These are phyloP conservation scores for Rhabdophis nuchalis DNA, from an alignment of 2,797 vertebrate species.

Conservation along the genomic window DNA sequence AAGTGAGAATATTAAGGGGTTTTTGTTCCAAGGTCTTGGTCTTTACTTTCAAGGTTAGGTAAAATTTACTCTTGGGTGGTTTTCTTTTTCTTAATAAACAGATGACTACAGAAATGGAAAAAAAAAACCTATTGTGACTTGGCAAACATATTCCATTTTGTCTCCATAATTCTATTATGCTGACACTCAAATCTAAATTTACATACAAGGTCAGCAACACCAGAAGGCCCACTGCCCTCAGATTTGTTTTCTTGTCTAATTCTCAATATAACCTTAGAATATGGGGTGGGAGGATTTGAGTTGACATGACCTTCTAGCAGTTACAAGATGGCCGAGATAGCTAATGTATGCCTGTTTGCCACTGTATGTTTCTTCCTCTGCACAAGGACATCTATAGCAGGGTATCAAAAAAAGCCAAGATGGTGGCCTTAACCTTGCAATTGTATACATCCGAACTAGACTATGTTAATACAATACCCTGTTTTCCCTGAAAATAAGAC, in stretches of 20 bases:
- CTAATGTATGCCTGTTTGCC: background rate
- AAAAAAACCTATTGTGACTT: background rate
- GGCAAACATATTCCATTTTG: background rate
- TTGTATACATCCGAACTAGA: background rate
- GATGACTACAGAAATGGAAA: background rate
- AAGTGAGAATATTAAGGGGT: background rate
- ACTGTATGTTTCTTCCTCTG: background rate
- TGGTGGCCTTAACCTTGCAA: background rate
- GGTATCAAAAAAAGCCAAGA: background rate
- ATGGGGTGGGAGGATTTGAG: background rate
- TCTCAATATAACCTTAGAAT: background rate
- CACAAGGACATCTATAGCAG: background rate
- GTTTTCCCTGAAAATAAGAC: too few relatives aligned
- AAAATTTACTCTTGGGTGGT: background rate
- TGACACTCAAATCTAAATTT: background rate
- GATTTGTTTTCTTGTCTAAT: background rate
- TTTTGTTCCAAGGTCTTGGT: conserved; percentile 14
- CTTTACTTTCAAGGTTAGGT: background rate
- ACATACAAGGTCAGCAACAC: background rate
- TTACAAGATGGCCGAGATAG: background rate
- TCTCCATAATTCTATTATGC: background rate
- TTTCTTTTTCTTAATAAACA: background rate
- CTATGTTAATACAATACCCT: too few relatives aligned
- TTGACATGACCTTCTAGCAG: background rate
- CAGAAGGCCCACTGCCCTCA: background rate